Conservation (phyloP, 2,113 vertebrate species). For the Vulpes vulpes region DNA sequence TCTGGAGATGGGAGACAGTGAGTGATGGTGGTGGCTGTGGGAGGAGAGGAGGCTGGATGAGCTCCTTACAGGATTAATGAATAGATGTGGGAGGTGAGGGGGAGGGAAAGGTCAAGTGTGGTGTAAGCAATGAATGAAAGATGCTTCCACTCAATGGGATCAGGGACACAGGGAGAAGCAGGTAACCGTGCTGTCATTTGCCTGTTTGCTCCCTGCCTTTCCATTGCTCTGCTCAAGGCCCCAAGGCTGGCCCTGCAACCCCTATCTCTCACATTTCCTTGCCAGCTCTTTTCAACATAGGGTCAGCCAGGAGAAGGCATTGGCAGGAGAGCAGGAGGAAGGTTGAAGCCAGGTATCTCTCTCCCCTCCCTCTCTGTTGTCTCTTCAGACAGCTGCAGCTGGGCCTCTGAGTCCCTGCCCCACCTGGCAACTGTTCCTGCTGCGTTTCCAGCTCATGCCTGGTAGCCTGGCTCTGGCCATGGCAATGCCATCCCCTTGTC, state of each 20-base stretch:
- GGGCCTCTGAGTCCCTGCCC: not conserved
- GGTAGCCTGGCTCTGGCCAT: not conserved
- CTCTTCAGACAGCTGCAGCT: rapidly evolving
- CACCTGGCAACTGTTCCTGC: no score
- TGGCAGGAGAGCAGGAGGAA: not conserved
- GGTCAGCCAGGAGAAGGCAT: not conserved
- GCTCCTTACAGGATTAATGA: not conserved
- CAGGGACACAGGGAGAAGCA: not conserved
- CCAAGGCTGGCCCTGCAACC: not conserved
- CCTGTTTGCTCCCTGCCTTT: not conserved
- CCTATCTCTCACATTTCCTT: not conserved
- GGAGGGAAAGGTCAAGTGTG: not conserved
- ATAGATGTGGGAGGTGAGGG: not conserved
- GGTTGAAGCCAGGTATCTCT: not conserved
- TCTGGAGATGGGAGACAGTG: not conserved
- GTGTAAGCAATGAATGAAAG: not conserved
- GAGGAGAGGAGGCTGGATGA: not conserved
- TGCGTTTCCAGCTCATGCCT: not conserved
- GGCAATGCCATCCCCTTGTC: not conserved
- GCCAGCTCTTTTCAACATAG: not conserved
- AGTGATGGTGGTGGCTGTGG: not conserved
- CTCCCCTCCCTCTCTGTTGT: no score
- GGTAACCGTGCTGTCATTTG: rapidly evolving
- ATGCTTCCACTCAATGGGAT: not conserved
- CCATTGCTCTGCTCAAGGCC: not conserved